Base-by-base conservation (phyloP, 2,888 invertebrate species). In the Clistopyga incitator region DNA sequence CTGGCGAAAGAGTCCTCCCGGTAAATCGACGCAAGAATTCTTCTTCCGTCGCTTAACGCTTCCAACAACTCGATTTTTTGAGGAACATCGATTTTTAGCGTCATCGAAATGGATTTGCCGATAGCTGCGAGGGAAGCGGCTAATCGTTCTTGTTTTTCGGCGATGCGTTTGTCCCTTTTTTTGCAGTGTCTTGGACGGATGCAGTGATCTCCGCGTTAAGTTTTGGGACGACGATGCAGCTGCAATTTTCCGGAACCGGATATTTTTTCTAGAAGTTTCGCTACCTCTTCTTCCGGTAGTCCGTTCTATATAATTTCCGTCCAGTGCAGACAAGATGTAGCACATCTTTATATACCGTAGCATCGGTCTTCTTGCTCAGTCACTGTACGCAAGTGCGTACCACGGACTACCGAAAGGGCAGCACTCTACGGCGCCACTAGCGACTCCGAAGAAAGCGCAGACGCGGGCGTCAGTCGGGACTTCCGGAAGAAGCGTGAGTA, bases 231-330 rank as follows among this genome's bases (percentile, higher is more conserved):
- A 25, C 11, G 29, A 83, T 80, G 15, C 74, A 80, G 23, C 4
- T 23, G 47, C 81, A 83, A 72, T 81, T 83, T 23, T 72, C 65
- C 18, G 84, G 81, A 15, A 56, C 52, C 29, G 84, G 70, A 77
- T 79, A 79, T 77, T 84, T 82, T 82, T 64, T 84, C 76, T 38
- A 82, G 67, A n/a, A 82, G 38, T 11, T 42, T n/a, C 6, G 13
- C 74, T 0, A 72, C 61, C 54, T 85, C 78, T 0, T 84, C 83
- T 20, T 61, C 38, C 4, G 83, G 81, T 38, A 85, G 71, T 34
- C 81, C 81, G 52, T 78, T 83, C 45, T 18, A 65, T 11, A 83
- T n/a, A 70, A 84, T 85, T 18, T 85, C 78, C 15, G 64, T 18
- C 83, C 78, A 81, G 23, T 65, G 80, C 11, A 81, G 38, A n/a